Evolutionary conservation across 2,797 vertebrate genomes (phyloP), one percentile per base, ranked within the genome.

Genomic region (Coendou prehensilis): DNA sequence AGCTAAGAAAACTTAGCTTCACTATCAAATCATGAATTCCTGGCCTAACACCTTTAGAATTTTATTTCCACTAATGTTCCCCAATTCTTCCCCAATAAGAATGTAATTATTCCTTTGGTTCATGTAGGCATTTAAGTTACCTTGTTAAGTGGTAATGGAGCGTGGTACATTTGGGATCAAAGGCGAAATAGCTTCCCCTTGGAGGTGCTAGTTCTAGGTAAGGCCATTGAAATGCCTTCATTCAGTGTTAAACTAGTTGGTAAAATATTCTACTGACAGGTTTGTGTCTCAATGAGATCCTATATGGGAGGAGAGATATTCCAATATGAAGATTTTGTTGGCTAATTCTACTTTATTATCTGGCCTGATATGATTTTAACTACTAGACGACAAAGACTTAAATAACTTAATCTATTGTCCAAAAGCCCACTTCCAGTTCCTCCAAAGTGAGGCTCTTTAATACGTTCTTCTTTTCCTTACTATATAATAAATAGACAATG

Each of bases 41-140:
- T 92, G 11, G 6, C n/a, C 88, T 75, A 79, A 88, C 69, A 81
- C 1, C n/a, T 0, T 81, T 81, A 69, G 84, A 94, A 73, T 52
- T 15, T 87, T 28, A 73, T 89, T 93, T 93, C 50, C 3, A 63
- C 28, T 26, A 59, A 9, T 82, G 63, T 64, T 61, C 26, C 22
- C 37, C 9, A 61, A 64, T 96, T 75, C 57, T 7, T 87, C 54
- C 0, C 7, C 37, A 52, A 71, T 54, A 28, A 28, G 3, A 91
- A 83, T 95, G 5, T 28, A 64, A 91, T 91, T 88, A 57, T 82
- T 47, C n/a, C 30, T 30, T n/a, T 75, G 67, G 45, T 41, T 79
- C 14, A 28, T 50, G 9, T 2, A 52, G 20, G 8, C 20, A 69
- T 67, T 79, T 83, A 78, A 78, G 30, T 89, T 26, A 85, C 22